Conservation (phyloP, 2,888 invertebrate species). For the Dasysyrphus tricinctus region DNA sequence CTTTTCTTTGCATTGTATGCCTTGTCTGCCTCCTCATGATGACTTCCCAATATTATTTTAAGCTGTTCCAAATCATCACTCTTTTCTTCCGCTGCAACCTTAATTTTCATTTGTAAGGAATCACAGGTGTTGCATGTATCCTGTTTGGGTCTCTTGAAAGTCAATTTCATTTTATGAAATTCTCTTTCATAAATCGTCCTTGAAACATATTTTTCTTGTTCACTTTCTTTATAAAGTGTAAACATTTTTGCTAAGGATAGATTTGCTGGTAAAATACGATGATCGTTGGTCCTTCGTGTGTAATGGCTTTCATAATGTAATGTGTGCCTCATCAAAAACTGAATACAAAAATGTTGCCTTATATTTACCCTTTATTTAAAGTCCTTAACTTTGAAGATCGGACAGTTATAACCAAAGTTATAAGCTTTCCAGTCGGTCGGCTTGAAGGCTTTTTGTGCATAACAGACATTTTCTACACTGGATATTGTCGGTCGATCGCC, state of each 20-base stretch:
- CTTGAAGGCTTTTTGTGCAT: too few species aligned
- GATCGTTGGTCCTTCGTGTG: background rate
- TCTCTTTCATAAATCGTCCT: too few species aligned
- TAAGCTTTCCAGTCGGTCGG: too few species aligned
- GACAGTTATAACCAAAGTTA: too few species aligned
- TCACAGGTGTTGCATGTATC: background rate
- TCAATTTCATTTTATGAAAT: background rate
- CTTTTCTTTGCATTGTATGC: background rate
- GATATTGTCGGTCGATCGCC: too few species aligned
- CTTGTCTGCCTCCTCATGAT: slow-evolving; percentile 4
- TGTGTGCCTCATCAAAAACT: too few species aligned
- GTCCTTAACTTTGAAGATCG: too few species aligned
- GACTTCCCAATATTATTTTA: background rate
- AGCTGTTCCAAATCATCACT: slow-evolving; percentile 9
- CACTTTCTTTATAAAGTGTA: background rate
- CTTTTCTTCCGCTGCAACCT: background rate
- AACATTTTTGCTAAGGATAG: slow-evolving; percentile 11
- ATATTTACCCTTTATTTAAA: too few species aligned
- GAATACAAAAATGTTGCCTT: too few species aligned
- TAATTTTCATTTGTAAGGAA: background rate
- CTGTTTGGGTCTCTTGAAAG: background rate
- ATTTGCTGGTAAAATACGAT: slow-evolving; percentile 13
- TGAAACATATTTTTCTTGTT: too few species aligned
- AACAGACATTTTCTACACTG: too few species aligned
- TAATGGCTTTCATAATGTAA: too few species aligned